phyloP scores from a whole-genome alignment of 2,113 vertebrate species.

The Cercopithecus mona region DNA sequence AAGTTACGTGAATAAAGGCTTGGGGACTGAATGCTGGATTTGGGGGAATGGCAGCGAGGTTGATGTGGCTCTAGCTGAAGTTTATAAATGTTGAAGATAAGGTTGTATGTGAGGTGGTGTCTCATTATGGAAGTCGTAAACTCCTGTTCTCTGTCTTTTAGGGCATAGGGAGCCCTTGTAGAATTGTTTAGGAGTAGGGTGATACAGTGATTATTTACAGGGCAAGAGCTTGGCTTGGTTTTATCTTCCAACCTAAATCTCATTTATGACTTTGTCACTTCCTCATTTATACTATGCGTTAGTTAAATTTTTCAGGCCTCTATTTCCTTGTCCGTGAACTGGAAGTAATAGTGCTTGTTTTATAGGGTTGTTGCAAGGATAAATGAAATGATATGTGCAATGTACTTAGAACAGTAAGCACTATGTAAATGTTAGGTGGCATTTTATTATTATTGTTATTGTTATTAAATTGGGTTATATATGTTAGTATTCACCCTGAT shows the following conservation, averaged over 20 bases:
- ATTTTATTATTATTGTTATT: neutral
- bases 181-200: neutral
- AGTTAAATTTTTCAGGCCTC: neutral
- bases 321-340: conserved; percentile 4
- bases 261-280: neutral
- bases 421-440: neutral
- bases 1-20: neutral
- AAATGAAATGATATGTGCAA: conserved; percentile 14
- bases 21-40: neutral
- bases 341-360: neutral
- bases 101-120: neutral
- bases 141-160: neutral
- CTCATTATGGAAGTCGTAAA: neutral
- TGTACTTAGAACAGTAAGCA: neutral
- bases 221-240: neutral
- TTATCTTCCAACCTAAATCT: conserved; percentile 2
- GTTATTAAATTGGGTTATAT: neutral
- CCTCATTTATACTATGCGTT: neutral
- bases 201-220: neutral
- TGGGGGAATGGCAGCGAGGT: neutral
- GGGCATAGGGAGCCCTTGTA: neutral
- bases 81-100: neutral
- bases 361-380: neutral
- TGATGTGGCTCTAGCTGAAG: neutral
- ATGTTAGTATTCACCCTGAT: neutral